Conservation (phyloP, 2,888 invertebrate genomes). For the Schizotus pectinicornis region DNA sequence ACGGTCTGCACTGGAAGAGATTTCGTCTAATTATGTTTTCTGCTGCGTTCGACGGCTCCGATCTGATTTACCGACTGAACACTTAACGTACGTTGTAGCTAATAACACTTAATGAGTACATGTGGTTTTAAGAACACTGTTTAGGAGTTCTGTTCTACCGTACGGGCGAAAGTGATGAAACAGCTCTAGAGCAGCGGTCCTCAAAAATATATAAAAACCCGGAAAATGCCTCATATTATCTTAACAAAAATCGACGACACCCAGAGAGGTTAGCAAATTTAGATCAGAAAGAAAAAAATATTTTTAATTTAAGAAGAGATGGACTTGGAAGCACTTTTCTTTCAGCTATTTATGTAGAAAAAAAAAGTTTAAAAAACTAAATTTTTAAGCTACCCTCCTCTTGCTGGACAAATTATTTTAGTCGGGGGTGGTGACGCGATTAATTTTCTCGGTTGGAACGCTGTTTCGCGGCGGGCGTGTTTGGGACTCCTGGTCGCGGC, state of each 20-base stretch:
- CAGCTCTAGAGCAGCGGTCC: constrained; percentile 8
- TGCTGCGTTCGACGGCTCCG: neutral
- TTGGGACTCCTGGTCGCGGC: constrained; percentile 42
- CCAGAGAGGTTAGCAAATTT: no score
- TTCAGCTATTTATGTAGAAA: no score
- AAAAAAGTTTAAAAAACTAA: no score
- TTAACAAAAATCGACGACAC: no score
- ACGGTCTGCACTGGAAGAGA: no score
- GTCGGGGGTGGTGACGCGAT: neutral
- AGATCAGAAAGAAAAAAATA: no score
- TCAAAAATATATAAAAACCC: neutral
- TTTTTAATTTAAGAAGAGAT: no score
- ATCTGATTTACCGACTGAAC: constrained; percentile 36
- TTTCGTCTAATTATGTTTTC: no score
- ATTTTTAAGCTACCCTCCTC: no score
- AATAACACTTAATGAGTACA: constrained; percentile 49
- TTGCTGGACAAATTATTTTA: no score
- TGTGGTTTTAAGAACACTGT: constrained; percentile 41
- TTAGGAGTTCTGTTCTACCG: constrained; percentile 5
- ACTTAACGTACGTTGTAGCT: constrained; percentile 47
- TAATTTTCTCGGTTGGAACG: neutral
- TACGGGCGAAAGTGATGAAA: neutral
- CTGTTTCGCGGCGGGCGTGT: constrained; percentile 19
- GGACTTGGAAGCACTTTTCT: no score
- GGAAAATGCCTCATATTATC: no score